Evolutionary conservation across 1,140 invertebrate species (phyloP).

Genomic region (Alviniconcha marisindica): DNA sequence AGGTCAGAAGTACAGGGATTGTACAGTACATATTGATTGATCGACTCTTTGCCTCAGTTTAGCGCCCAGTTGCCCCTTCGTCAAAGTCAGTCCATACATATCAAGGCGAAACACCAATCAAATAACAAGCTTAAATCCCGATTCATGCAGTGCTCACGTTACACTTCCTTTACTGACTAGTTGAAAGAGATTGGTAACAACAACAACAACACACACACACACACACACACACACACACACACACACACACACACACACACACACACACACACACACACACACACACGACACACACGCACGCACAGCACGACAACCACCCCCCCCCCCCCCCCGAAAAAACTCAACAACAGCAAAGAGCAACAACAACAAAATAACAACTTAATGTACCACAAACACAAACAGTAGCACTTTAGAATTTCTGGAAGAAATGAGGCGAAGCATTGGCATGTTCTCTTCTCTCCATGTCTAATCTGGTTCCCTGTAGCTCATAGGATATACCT

Average conservation of each 20-base stretch:
- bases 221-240: constrained; percentile 3
- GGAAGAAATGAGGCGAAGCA: no score
- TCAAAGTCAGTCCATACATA: neutral
- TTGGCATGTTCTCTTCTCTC: no score
- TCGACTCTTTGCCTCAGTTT: neutral
- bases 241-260: constrained; percentile 3
- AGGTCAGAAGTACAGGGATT: neutral
- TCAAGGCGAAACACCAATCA: neutral
- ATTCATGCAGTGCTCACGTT: neutral
- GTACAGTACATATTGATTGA: neutral
- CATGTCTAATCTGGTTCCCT: neutral
- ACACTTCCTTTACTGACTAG: neutral
- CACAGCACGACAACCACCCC: no score
- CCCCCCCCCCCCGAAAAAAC: no score
- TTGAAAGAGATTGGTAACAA: neutral
- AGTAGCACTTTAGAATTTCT: no score
- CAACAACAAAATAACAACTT: neutral
- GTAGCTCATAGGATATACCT: no score
- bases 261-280: neutral
- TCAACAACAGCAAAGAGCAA: no score
- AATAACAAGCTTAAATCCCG: neutral
- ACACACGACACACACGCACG: no score
- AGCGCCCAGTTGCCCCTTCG: neutral
- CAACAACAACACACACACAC: no score
- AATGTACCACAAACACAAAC: neutral